phyloP scores from a whole-genome alignment of 2,888 invertebrate species.

The Spilarctia lutea region DNA sequence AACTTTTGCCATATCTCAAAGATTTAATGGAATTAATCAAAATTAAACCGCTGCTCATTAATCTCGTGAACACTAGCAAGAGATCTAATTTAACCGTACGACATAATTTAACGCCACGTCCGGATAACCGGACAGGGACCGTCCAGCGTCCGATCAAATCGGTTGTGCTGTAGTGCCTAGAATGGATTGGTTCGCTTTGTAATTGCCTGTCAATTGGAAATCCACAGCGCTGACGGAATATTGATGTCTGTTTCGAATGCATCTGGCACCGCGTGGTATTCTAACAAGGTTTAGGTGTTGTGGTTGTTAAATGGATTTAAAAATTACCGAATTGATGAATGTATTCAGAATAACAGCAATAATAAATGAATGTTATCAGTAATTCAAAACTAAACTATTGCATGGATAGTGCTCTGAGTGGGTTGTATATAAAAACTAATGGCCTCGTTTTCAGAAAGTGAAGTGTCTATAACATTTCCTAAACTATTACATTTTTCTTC shows the following conservation, averaged over 20 bases:
- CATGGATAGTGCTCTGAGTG: no score
- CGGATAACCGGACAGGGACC: not conserved
- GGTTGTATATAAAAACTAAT: not conserved
- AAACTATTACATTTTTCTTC: no score
- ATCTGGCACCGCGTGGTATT: not conserved
- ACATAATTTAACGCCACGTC: slow-evolving; percentile 1
- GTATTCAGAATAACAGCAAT: not conserved
- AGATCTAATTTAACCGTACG: not conserved
- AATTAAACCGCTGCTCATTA: not conserved
- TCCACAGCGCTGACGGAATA: not conserved
- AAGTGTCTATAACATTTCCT: no score
- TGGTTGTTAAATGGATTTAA: not conserved
- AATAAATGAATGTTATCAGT: not conserved
- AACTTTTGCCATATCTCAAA: not conserved
- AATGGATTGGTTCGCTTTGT: slow-evolving; percentile 1
- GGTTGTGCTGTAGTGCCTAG: not conserved
- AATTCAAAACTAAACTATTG: no score
- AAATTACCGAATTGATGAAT: not conserved
- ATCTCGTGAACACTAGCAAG: not conserved
- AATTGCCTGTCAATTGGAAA: slow-evolving; percentile 10
- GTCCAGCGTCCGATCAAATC: slow-evolving; percentile 6
- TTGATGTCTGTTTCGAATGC: slow-evolving; percentile 1
- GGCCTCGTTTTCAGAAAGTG: not conserved
- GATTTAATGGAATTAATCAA: not conserved
- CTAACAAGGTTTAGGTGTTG: not conserved